Evolutionary conservation across 1,140 invertebrate species (phyloP), one percentile per base, ranked within the genome.

Genomic region (Drosophila seguyi): DNA sequence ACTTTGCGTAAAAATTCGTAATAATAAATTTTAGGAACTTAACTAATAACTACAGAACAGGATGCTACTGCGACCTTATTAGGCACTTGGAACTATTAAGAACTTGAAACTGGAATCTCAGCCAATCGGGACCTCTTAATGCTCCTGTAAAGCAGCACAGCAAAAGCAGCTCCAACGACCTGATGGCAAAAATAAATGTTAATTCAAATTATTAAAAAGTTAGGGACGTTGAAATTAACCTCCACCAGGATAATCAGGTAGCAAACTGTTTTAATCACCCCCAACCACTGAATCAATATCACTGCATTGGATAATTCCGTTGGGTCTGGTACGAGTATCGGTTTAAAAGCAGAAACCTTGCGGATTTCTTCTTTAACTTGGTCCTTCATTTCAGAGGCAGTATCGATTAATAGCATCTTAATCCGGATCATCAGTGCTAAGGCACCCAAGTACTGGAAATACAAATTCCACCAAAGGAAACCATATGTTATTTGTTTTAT

Each of bases 251-350:
- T 53, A 22, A 36, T 20, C 13, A 53, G 13, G 13, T 18, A 53
- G 13, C 50, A 22, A 36, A 22, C 18, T 22, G 8, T 10, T 36
- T 36, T 36, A 6, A 53, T 20, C 18, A 22, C 31, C 6, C 1
- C 2, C 7, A 36, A 22, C 50, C 31, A 53, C 18, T 10, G 14
- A 10, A 22, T 22, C 31, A 6, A 22, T 6, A 10, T 4, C 18
- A 36, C 4, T 2, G n/a, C n/a, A n/a, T 22, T 0, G 14, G 18
- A 16, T 8, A 53, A 16, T 1, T 0, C 0, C 2, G 0, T 18
- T 4, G 13, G 18, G 31, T 53, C 13, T 22, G 13, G 4, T 10
- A 0, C 20, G 0, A 36, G 10, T 22, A 53, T 10, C 13, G 3
- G 4, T 8, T 0, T 2, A 16, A 22, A 22, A 8, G 18, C 6